These are phyloP conservation scores for Cataglyphis cursor DNA, from an alignment of 2,888 invertebrate species.

Conservation along the genomic window DNA sequence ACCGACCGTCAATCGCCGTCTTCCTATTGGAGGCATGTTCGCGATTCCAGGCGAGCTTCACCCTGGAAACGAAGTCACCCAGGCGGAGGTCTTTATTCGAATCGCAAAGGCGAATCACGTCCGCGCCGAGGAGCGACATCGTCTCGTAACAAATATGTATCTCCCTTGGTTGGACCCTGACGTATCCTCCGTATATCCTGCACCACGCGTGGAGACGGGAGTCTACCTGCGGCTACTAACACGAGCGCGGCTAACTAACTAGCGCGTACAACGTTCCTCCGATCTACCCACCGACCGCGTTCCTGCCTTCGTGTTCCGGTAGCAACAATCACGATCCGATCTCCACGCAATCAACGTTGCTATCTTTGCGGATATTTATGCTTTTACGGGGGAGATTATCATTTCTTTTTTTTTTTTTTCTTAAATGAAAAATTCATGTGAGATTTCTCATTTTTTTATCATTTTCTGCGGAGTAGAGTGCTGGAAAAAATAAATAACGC, in stretches of 20 bases:
- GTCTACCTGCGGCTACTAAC: constrained; percentile 73
- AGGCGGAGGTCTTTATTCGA: constrained; percentile 84
- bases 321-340: constrained; percentile 69
- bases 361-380: not conserved
- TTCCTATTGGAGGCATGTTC: constrained; percentile 64
- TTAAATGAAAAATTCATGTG: constrained; percentile 5
- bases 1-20: constrained; percentile 54
- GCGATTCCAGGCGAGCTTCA: constrained; percentile 75
- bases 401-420: not conserved
- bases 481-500: not conserved
- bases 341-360: constrained; percentile 40
- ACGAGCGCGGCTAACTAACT: constrained; percentile 80
- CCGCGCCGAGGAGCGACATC: constrained; percentile 82
- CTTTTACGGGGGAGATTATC: constrained; percentile 16
- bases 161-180: constrained; percentile 71
- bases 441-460: not conserved
- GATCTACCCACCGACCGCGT: constrained; percentile 67
- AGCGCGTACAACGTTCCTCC: constrained; percentile 80
- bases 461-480: not conserved
- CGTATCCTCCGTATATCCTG: constrained; percentile 52
- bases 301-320: constrained; percentile 61
- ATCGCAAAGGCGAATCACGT: constrained; percentile 85
- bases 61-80: constrained; percentile 81
- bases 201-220: constrained; percentile 33
- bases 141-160: constrained; percentile 85